These are phyloP conservation scores for Dermochelys coriacea DNA, from an alignment of 2,797 vertebrate genomes.

Conservation along the genomic window DNA sequence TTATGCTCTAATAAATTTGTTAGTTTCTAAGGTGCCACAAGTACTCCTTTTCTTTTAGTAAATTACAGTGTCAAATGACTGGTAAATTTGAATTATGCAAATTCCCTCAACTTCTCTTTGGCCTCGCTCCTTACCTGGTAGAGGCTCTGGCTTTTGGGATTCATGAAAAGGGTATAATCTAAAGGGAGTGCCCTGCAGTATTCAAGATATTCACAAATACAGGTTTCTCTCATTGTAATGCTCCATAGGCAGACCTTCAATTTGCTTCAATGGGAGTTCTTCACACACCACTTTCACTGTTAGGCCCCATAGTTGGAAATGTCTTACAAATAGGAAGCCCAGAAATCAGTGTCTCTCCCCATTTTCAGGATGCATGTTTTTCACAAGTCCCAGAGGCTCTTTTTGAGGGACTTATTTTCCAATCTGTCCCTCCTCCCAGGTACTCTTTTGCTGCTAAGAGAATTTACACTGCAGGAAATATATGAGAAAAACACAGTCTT, in stretches of 20 bases:
- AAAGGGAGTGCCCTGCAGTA: background rate
- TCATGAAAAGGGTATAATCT: too few relatives aligned
- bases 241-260: background rate
- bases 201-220: background rate
- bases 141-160: too few relatives aligned
- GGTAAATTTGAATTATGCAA: too few relatives aligned
- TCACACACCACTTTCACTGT: background rate
- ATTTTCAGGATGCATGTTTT: background rate
- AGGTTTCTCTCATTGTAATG: background rate
- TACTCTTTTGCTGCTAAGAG: background rate
- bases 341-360: background rate
- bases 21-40: too few relatives aligned
- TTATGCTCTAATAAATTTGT: too few relatives aligned
- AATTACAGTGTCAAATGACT: too few relatives aligned
- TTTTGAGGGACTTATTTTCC: background rate
- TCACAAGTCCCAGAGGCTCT: rapidly evolving
- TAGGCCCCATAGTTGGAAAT: background rate
- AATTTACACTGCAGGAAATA: background rate
- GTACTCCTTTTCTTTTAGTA: too few relatives aligned
- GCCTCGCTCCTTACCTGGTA: background rate
- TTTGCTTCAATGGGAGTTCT: background rate
- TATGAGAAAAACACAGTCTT: background rate
- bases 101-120: too few relatives aligned
- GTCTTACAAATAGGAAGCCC: background rate
- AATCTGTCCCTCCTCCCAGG: background rate